phyloP scores from a whole-genome alignment of 1,140 invertebrate genomes.

The Brachionus rotundiformis region DNA sequence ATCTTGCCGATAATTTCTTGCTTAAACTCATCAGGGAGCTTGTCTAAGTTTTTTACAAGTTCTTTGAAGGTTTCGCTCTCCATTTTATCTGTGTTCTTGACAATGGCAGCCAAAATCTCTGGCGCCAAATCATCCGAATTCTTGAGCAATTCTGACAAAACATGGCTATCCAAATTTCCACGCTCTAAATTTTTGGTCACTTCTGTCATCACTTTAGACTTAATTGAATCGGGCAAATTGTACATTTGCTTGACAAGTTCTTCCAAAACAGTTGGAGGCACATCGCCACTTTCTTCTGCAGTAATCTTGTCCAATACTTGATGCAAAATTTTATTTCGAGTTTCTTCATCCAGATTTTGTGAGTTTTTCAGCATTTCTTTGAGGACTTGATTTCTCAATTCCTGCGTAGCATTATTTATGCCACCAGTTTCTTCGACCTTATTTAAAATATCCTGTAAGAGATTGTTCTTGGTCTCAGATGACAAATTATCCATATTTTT shows the following conservation, averaged over 20 bases:
- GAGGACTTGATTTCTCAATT: slow-evolving; percentile 35
- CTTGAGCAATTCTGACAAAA: slow-evolving; percentile 32
- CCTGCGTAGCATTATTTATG: background rate
- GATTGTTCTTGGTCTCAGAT: slow-evolving; percentile 18
- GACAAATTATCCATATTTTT: slow-evolving; percentile 50
- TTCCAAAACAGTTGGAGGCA: slow-evolving; percentile 14
- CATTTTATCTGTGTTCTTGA: slow-evolving; percentile 40
- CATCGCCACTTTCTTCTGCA: background rate
- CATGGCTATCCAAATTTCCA: slow-evolving; percentile 39
- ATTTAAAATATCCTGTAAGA: slow-evolving; percentile 6
- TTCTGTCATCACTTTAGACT: slow-evolving; percentile 24
- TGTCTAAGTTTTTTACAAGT: slow-evolving; percentile 36
- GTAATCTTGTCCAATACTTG: slow-evolving; percentile 39
- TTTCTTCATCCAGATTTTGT: slow-evolving; percentile 39
- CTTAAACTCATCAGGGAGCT: slow-evolving; percentile 36
- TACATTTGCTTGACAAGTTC: slow-evolving; percentile 51
- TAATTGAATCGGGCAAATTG: slow-evolving; percentile 27
- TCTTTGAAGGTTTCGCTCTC: slow-evolving; percentile 1
- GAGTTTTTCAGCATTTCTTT: slow-evolving; percentile 47
- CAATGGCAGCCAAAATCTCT: background rate
- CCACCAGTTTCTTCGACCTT: slow-evolving; percentile 43
- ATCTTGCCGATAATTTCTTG: slow-evolving; percentile 26
- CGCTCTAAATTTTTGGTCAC: slow-evolving; percentile 24
- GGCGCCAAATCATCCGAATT: background rate
- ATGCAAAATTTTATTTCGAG: slow-evolving; percentile 39